These are phyloP conservation scores for Sarcoramphus papa DNA, from an alignment of 2,797 vertebrate species.

Conservation along the genomic window DNA sequence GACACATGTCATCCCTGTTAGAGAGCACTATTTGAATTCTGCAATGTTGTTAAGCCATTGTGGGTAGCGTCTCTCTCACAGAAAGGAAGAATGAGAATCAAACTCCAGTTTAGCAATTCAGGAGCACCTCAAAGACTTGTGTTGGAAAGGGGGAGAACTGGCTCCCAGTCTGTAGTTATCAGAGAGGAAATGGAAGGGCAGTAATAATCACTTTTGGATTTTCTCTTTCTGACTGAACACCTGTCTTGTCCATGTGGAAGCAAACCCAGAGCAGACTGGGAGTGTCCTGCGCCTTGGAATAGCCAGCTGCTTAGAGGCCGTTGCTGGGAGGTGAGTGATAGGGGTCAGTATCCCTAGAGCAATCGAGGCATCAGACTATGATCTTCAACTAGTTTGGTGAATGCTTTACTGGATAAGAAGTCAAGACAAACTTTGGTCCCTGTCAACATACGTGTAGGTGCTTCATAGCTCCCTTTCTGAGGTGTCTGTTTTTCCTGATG, in stretches of 20 bases:
- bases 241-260: not conserved
- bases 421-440: not conserved
- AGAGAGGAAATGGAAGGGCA: not conserved
- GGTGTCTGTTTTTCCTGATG: not conserved
- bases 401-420: not conserved
- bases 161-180: not conserved
- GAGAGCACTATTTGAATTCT: not conserved
- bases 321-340: not conserved
- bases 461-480: not conserved
- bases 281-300: not conserved
- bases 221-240: not conserved
- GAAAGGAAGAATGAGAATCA: not conserved
- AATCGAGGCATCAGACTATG: accelerated
- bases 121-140: not conserved
- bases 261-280: not conserved
- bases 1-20: not conserved
- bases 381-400: not conserved
- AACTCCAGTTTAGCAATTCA: not conserved
- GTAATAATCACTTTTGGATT: not conserved
- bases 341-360: not conserved
- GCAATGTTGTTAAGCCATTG: not conserved
- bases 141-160: not conserved
- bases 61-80: not conserved
- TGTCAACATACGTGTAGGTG: not conserved
- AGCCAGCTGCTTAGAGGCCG: not conserved